A percentile compares a stretch with the other conserved stretches of the same genome.
These are phyloP conservation scores for Pandemis corylana DNA, from an alignment of 2,888 invertebrate species.

Conservation along the genomic window DNA sequence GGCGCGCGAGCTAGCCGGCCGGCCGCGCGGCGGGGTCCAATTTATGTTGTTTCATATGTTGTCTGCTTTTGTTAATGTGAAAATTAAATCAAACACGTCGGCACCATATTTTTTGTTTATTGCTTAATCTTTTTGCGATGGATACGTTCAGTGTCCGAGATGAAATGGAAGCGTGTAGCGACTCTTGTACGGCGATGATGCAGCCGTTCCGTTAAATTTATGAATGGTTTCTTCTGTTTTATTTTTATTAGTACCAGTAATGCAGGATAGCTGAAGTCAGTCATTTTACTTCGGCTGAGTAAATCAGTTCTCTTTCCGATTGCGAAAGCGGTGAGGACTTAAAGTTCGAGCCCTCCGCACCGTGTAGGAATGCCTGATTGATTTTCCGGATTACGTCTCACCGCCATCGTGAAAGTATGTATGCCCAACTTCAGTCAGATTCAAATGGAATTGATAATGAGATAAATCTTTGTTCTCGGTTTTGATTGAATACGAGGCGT, in stretches of 20 bases:
- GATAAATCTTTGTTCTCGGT: constrained; percentile 61
- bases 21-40: constrained; percentile 73
- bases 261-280: neutral
- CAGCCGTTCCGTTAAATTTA: neutral
- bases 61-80: constrained; percentile 81
- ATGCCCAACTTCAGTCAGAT: constrained; percentile 70
- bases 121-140: constrained; percentile 41
- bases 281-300: neutral
- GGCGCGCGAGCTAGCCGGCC: constrained; percentile 61
- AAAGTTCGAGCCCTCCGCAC: constrained; percentile 58
- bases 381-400: constrained; percentile 68
- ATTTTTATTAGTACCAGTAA: neutral
- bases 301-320: constrained; percentile 28
- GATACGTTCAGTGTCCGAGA: constrained; percentile 8
- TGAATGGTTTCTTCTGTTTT: neutral
- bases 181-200: constrained; percentile 3
- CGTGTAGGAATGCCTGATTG: constrained; percentile 75
- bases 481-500: constrained; percentile 42
- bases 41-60: constrained; percentile 78
- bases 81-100: constrained; percentile 71
- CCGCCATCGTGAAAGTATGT: constrained; percentile 75
- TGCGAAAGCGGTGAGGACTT: constrained; percentile 47
- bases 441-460: constrained; percentile 72
- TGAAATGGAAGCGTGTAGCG: constrained; percentile 19
- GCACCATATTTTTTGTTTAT: constrained; percentile 42